Evolutionary conservation across 2,113 vertebrate genomes (phyloP).

Genomic region (Scytalopus superciliaris): DNA sequence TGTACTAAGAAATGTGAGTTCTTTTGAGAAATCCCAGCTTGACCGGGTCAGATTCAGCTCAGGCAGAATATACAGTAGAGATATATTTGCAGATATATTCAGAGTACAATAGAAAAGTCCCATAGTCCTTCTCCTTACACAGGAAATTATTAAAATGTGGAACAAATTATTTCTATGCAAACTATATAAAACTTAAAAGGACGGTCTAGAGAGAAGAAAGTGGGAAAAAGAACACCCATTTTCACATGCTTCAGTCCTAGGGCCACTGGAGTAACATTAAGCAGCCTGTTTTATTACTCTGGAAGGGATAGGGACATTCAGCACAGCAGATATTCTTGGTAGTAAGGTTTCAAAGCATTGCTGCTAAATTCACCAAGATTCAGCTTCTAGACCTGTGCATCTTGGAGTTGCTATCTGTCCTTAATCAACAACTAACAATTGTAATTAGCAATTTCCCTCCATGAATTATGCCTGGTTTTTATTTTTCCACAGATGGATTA

Average conservation of each 20-base stretch:
- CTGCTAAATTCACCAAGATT: background rate
- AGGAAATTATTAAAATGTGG: constrained; percentile 24
- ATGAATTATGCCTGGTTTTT: background rate
- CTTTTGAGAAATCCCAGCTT: constrained; percentile 2
- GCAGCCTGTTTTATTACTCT: background rate
- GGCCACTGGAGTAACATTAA: background rate
- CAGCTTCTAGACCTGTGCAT: background rate
- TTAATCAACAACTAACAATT: background rate
- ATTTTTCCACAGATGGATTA: background rate
- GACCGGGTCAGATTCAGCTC: background rate
- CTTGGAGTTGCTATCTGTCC: background rate
- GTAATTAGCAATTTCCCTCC: background rate
- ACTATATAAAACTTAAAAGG: background rate
- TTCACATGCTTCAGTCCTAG: background rate
- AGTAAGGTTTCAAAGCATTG: background rate
- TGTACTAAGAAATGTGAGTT: background rate
- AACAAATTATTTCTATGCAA: constrained; percentile 19
- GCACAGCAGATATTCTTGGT: background rate
- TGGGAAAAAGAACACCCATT: background rate
- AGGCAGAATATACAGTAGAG: background rate
- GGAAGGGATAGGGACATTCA: background rate
- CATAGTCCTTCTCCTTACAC: background rate
- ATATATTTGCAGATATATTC: background rate
- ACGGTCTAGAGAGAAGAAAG: background rate
- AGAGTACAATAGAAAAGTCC: background rate